Evolutionary conservation across 2,113 vertebrate genomes (phyloP).

Genomic region (Nansenia antarctica): DNA sequence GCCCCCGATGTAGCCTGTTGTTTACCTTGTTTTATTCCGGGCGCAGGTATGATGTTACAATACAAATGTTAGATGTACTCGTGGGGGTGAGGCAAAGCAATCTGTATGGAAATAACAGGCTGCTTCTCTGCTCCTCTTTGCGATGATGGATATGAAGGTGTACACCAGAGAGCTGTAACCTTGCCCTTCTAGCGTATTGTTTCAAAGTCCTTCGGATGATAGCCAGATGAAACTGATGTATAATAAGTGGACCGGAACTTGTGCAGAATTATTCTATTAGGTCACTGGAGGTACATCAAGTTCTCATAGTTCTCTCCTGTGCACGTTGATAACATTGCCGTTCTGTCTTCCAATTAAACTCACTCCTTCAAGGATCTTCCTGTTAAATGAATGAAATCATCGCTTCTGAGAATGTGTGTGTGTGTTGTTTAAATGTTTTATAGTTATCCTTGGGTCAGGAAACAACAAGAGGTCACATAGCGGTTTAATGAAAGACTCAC

Average conservation of each 20-base stretch:
- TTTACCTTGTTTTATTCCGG: no score
- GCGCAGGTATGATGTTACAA: no score
- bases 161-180: background rate
- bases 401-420: slow-evolving; percentile 29
- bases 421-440: slow-evolving; percentile 18
- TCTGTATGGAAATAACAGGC: slow-evolving; percentile 2
- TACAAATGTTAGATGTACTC: no score
- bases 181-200: background rate
- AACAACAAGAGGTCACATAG: background rate
- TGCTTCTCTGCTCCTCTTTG: background rate
- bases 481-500: background rate
- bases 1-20: no score
- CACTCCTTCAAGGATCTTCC: slow-evolving; percentile 18
- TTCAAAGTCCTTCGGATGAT: background rate
- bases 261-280: background rate
- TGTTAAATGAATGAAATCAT: slow-evolving; percentile 42
- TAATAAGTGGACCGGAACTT: background rate
- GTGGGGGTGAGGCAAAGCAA: background rate
- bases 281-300: background rate
- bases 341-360: background rate
- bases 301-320: background rate
- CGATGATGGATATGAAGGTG: slow-evolving; percentile 12
- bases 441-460: background rate
- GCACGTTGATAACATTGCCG: no score
- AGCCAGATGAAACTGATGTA: background rate